Conservation (phyloP, 2,113 vertebrate species). For the Perca flavescens region DNA sequence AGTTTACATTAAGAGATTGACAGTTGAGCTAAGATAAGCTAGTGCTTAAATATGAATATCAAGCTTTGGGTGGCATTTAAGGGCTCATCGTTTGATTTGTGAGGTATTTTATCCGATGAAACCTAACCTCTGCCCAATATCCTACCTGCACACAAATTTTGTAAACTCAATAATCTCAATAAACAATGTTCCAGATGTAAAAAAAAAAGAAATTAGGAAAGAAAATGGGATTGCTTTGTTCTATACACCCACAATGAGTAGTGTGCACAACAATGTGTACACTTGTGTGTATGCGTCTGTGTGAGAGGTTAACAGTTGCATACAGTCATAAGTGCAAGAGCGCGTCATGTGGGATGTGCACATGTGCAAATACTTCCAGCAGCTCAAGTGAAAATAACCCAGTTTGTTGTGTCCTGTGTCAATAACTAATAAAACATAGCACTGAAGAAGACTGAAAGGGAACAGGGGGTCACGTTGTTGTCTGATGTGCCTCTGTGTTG, state of each 20-base stretch:
- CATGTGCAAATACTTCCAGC: conserved; percentile 49
- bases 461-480: conserved; percentile 77
- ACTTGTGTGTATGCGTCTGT: conserved; percentile 56
- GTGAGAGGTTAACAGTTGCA: conserved; percentile 41
- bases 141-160: conserved; percentile 18
- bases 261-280: conserved; percentile 29
- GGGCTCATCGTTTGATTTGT: conserved; percentile 27
- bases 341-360: conserved; percentile 34
- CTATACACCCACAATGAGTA: conserved; percentile 18
- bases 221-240: conserved; percentile 46
- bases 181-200: conserved; percentile 41
- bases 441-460: conserved; percentile 68
- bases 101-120: conserved; percentile 44
- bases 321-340: conserved; percentile 43
- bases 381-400: conserved; percentile 56
- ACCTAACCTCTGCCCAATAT: conserved; percentile 50
- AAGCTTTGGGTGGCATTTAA: conserved; percentile 24
- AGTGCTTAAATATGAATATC: conserved; percentile 8
- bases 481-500: conserved; percentile 86
- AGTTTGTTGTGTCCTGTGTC: conserved; percentile 69
- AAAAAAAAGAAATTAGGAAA: conserved; percentile 28
- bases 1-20: neutral
- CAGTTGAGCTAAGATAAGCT: conserved; percentile 58
- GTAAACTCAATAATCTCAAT: conserved; percentile 39
- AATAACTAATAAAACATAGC: conserved; percentile 63